Evolutionary conservation across 2,888 invertebrate species (phyloP).

Genomic region (Drosophila barbarae): DNA sequence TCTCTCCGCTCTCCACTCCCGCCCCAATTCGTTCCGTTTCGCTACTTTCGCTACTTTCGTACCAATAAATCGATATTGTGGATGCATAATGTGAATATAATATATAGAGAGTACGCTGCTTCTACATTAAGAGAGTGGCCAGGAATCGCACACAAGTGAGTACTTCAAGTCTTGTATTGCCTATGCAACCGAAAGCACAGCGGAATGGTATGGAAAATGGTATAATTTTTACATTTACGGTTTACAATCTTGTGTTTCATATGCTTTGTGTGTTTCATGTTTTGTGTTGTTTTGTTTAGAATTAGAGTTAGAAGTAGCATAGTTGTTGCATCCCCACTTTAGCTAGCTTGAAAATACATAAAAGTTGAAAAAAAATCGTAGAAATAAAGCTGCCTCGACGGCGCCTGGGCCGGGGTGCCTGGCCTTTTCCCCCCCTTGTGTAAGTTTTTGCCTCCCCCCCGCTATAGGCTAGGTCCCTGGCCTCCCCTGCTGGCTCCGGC

Average conservation of each 20-base stretch:
- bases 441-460: background rate
- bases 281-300: conserved; percentile 19
- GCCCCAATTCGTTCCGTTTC: conserved; percentile 32
- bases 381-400: conserved; percentile 17
- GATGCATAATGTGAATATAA: conserved; percentile 6
- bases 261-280: conserved; percentile 2
- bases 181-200: conserved; percentile 27
- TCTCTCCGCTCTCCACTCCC: background rate
- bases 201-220: conserved; percentile 39
- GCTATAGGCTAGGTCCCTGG: conserved; percentile 1
- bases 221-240: conserved; percentile 28
- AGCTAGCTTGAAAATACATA: conserved; percentile 58
- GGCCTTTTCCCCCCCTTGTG: conserved; percentile 5
- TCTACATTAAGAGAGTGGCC: conserved; percentile 6
- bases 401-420: conserved; percentile 4
- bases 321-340: conserved; percentile 61
- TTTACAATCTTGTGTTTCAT: conserved; percentile 25
- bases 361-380: conserved; percentile 21
- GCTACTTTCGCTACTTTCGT: conserved; percentile 32
- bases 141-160: conserved; percentile 14
- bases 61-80: conserved; percentile 31
- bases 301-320: conserved; percentile 48
- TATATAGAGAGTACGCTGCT: conserved; percentile 8
- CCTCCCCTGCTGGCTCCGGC: conserved; percentile 6
- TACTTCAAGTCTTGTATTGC: conserved; percentile 35